Base-by-base conservation (phyloP, 1,140 invertebrate genomes). In the Charaxes varanes region DNA sequence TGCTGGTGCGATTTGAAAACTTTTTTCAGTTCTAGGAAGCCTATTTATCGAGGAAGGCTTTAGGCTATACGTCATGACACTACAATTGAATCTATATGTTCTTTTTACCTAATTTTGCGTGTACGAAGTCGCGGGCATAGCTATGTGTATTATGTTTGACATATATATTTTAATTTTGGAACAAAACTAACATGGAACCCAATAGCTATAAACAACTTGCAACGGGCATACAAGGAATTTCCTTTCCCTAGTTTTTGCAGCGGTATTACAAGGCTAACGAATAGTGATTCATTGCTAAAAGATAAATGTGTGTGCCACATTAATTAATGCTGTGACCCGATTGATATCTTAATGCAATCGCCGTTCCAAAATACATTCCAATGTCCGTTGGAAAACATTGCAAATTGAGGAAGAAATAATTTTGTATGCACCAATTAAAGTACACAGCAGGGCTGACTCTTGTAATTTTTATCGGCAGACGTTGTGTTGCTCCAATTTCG, bases 221-320 rank as follows among this genome's bases (percentile, higher is more conserved):
- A 31, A 31, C 14, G 18, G 37, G 35, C 35, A 31, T 14, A 31
- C 27, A 10, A 53, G 52, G 58, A 57, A 72, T 72, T 64, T 64
- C 65, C 68, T 62, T 64, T 72, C 65, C 60, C 60, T 55, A 49
- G 47, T 63, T 62, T 58, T 59, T 62, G 47, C 35, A 47, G 26
- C 45, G 19, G 34, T 36, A 46, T 28, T 34, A 53, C 59, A 67
- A 67, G 58, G 61, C 58, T 48, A 49, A 22, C 44, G 37, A 45
- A 16, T 44, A 28, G 41, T 42, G 32, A 46, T 40, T 46, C 43
- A 40, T 46, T 36, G 33, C 30, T 33, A 17, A 33, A 26, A 38
- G 21, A 45, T 38, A 45, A 32, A 33, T 46, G 30, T 40, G 26
- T 44, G 17, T 33, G 15, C 22, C n/a, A 18, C 31, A 24, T 46